These are phyloP conservation scores for Microlaimidae sp. DNA, from an alignment of 2,888 invertebrate species.

Conservation along the genomic window DNA sequence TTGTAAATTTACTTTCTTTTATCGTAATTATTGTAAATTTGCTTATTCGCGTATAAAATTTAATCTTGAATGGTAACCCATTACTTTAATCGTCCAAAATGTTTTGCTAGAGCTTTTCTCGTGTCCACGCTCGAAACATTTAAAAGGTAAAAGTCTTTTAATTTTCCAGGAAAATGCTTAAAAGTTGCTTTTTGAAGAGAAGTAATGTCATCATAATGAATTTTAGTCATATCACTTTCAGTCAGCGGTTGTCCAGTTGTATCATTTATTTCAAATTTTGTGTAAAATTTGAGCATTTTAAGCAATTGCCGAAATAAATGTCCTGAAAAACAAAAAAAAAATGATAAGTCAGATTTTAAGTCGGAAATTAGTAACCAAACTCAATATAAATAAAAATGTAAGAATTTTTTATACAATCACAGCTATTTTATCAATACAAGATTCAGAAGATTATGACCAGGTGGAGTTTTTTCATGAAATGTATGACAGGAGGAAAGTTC, in stretches of 20 bases:
- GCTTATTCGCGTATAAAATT: too few species aligned
- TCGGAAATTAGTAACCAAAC: too few species aligned
- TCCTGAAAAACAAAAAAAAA: background rate
- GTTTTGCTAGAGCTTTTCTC: slow-evolving; percentile 59
- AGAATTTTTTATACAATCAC: too few species aligned
- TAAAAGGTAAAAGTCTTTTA: slow-evolving; percentile 67
- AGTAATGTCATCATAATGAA: slow-evolving; percentile 79
- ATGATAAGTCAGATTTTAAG: too few species aligned
- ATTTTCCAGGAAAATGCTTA: slow-evolving; percentile 62
- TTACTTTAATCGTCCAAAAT: slow-evolving; percentile 46
- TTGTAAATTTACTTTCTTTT: too few species aligned
- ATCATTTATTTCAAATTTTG: slow-evolving; percentile 91
- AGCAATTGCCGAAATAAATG: slow-evolving; percentile 52
- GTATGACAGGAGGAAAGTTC: too few species aligned
- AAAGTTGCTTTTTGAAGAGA: slow-evolving; percentile 85
- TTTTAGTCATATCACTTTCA: slow-evolving; percentile 76
- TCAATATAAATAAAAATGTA: too few species aligned
- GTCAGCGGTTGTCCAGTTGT: slow-evolving; percentile 81
- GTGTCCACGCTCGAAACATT: slow-evolving; percentile 92
- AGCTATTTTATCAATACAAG: too few species aligned
- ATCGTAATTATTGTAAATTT: too few species aligned
- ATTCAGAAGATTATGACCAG: too few species aligned
- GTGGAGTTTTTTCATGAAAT: too few species aligned
- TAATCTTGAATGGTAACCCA: too few species aligned
- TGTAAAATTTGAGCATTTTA: slow-evolving; percentile 87